Conservation (phyloP, 2,888 invertebrate genomes). For the Glaucopsyche alexis region DNA sequence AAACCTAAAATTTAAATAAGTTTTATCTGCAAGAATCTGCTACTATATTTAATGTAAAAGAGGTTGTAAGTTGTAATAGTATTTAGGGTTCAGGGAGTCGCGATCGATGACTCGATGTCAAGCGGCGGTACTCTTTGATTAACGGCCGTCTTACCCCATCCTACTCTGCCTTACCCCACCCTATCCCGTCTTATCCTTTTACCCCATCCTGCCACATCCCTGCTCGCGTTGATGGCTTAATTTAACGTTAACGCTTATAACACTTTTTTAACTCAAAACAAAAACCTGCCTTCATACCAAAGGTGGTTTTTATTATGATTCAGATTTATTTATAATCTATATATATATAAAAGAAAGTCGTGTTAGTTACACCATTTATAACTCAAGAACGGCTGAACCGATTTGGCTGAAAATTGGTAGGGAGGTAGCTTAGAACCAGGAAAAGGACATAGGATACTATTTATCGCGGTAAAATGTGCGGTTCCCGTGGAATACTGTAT, state of each 20-base stretch:
- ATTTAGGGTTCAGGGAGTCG: slow-evolving; percentile 8
- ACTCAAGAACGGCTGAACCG: too few relatives aligned
- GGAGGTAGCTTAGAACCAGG: too few relatives aligned
- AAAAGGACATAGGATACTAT: too few relatives aligned
- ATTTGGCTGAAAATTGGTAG: too few relatives aligned
- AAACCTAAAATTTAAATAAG: too few relatives aligned
- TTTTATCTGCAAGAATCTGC: background rate
- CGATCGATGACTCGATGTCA: slow-evolving; percentile 31
- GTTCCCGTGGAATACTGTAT: too few relatives aligned
- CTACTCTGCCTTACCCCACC: slow-evolving; percentile 24
- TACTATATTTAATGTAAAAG: background rate
- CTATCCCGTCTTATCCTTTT: slow-evolving; percentile 26
- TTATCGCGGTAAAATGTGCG: too few relatives aligned
- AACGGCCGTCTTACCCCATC: slow-evolving; percentile 29
- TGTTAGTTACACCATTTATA: too few relatives aligned
- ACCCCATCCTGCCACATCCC: slow-evolving; percentile 1
- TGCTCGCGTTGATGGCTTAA: slow-evolving; percentile 16
- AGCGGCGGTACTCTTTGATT: slow-evolving; percentile 31
- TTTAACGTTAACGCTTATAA: slow-evolving; percentile 19
- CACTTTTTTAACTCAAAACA: background rate
- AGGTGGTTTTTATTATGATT: too few relatives aligned
- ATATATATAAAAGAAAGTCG: too few relatives aligned
- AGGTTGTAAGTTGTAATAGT: slow-evolving; percentile 20
- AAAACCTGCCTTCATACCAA: background rate
- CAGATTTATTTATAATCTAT: too few relatives aligned